Base-by-base conservation (phyloP, 2,113 vertebrate genomes). In the Crotalus viridis region DNA sequence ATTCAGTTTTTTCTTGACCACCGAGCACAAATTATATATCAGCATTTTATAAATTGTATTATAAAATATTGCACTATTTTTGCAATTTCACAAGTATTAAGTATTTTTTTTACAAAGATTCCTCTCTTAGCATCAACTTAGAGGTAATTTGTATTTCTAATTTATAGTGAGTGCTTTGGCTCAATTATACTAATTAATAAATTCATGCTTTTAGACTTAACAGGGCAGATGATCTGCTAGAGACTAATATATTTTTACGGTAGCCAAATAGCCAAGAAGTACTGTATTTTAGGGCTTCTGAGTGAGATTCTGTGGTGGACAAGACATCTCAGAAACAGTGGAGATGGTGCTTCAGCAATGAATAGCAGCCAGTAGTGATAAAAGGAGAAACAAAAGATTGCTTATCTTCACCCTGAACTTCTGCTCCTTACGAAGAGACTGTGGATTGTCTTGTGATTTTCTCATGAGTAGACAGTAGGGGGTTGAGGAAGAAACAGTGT, bases 101-200 rank as follows among this genome's bases (percentile, higher is more conserved):
- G 21, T 4, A 28, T 19, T n/a, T 39, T 86, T 86, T 19, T 48
- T 17, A 10, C 24, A 39, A 39, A 92, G 10, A 22, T 33, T 69
- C n/a, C 61, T 28, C n/a, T 88, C 46, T 88, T 59, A 92, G 64
- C n/a, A 88, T 59, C 39, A 69, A 46, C 54, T 54, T 52, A 33
- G 22, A 24, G 13, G 21, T 59, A 92, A 88, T 69, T 86, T 87
- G 17, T 43, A 61, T 92, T 92, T 69, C n/a, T 55, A 88, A 74
- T 54, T 33, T 88, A 39, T 13, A 28, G 54, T 21, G n/a, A 92
- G 59, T 43, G 33, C 85, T 51, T 26, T 19, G 22, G 64, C 69
- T 54, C 91, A 92, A 10, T 92, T 61, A 88, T 64, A 19, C 33
- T 43, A 69, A 55, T 74, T 92, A 88, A 88, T 74, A 55, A 69